These are phyloP conservation scores for Vulpes ferrilata DNA, from an alignment of 2,113 vertebrate genomes.

Conservation along the genomic window DNA sequence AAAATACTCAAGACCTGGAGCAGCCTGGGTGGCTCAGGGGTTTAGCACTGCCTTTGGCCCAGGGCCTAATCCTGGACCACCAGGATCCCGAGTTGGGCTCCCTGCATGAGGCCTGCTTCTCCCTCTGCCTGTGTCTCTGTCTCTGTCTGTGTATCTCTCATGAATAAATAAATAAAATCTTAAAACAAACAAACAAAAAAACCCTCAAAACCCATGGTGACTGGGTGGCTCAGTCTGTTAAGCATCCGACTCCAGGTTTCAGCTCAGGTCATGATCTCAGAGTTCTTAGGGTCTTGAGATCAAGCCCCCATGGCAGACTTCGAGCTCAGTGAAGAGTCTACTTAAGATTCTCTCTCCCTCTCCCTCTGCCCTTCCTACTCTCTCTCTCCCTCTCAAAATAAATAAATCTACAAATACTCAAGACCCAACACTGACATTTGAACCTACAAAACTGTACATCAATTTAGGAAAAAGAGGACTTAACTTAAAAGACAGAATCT, in stretches of 20 bases:
- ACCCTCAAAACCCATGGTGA: too few species aligned
- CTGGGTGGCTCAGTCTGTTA: neutral
- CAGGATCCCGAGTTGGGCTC: too few species aligned
- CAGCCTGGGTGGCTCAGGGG: neutral
- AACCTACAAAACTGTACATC: neutral
- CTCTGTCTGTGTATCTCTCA: too few species aligned
- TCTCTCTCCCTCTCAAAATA: too few species aligned
- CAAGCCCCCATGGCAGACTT: neutral
- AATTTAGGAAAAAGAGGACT: neutral
- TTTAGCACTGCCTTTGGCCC: too few species aligned
- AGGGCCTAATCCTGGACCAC: too few species aligned
- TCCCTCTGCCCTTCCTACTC: neutral
- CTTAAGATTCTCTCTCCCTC: neutral
- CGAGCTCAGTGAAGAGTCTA: neutral
- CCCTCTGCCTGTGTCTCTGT: too few species aligned
- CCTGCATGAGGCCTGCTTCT: too few species aligned
- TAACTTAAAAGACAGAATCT: neutral
- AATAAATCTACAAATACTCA: neutral
- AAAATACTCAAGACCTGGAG: neutral
- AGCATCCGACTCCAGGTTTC: neutral
- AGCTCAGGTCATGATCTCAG: neutral
- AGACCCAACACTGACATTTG: neutral
- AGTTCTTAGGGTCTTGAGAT: neutral
- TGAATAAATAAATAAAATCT: too few species aligned
- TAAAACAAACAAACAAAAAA: too few species aligned